phyloP scores from a whole-genome alignment of 2,888 invertebrate genomes.

The Polietes domitor region DNA sequence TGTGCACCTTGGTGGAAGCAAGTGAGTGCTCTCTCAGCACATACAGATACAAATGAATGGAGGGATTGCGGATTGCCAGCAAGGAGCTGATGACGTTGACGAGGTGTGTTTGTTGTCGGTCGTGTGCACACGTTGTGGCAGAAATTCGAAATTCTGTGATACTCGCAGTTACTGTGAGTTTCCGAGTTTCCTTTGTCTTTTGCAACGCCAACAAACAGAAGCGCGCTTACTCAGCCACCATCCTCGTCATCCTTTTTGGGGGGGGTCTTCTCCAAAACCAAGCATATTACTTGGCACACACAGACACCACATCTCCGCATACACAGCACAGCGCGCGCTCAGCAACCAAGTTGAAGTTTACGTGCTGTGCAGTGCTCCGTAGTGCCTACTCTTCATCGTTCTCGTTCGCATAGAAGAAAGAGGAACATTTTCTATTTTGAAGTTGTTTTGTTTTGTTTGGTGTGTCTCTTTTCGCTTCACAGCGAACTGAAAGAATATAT shows the following conservation, averaged over 20 bases:
- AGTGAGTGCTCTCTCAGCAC: no score
- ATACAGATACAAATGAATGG: no score
- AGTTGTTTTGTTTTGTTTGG: constrained; percentile 24
- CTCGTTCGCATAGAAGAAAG: no score
- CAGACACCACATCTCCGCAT: neutral
- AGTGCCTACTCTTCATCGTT: no score
- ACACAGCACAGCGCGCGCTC: neutral
- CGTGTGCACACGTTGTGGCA: constrained; percentile 17
- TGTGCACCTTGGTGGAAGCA: no score
- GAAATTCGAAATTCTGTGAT: neutral
- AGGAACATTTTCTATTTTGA: neutral
- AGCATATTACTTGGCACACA: neutral
- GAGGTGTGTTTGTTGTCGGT: constrained; percentile 4
- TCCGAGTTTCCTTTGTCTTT: neutral
- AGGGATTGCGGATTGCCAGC: no score
- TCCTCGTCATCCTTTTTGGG: no score
- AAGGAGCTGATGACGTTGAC: neutral
- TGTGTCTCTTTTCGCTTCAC: constrained; percentile 11
- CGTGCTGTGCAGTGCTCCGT: neutral
- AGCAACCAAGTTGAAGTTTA: neutral
- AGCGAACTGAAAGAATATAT: constrained; percentile 24
- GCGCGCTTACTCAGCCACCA: no score
- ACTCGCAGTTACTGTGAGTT: neutral
- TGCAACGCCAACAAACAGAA: neutral
- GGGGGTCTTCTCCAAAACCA: neutral